Base-by-base conservation (phyloP, 2,888 invertebrate genomes). In the Orthosia cruda region DNA sequence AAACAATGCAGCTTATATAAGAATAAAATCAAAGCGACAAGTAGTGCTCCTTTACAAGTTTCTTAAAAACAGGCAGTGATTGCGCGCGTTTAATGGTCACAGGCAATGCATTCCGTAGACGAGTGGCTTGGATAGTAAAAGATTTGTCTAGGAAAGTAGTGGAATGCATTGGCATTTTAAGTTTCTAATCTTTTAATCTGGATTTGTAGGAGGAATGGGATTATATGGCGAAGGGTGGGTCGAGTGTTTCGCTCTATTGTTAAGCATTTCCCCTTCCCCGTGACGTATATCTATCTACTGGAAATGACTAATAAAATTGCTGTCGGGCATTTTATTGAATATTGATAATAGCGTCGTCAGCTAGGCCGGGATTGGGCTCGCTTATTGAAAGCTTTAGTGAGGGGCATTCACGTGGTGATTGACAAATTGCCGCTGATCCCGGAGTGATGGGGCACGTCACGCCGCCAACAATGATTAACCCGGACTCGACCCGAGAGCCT, bases 361-460 rank as follows among this genome's bases (percentile, higher is more conserved):
- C 80, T 70, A 65, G 74, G 76, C 63, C 77, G 66, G 85, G 87
- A 83, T 80, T 80, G 80, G 77, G 79, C 64, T 67, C 90, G 91
- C 90, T 92, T 93, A 93, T 94, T 94, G 93, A 92, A 92, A 92
- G 90, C 90, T 89, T 91, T 91, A 90, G 89, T 90, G 87, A 89
- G 89, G 90, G 91, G 89, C 90, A 92, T 93, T 93, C 92, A 90
- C 90, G 91, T 89, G 90, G 91, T 94, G 94, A 95, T 94, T 95
- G 95, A 96, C 94, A 95, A 95, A 96, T 96, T 93, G 93, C 91
- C 91, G 91, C 88, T 93, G 94, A 94, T 92, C 94, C 80, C 88
- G 81, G 88, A 89, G 90, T 89, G 92, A 90, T 90, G 90, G 90
- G 86, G 88, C 89, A 87, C 89, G 90, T 90, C 91, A 91, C 90